phyloP scores from a whole-genome alignment of 64 coral and sea anemone genomes.

The Porites lutea region DNA sequence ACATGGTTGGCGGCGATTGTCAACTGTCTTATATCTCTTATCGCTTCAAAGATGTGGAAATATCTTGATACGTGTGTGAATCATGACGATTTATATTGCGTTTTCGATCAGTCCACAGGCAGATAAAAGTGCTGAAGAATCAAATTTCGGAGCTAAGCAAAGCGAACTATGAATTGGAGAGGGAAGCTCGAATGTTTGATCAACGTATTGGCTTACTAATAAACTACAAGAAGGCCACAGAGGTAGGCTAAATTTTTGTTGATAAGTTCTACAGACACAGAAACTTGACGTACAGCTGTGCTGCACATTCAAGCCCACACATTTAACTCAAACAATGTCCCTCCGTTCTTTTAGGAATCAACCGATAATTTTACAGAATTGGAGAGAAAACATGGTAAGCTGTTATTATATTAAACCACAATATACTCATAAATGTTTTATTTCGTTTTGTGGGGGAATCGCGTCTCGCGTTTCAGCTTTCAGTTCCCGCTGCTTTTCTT shows the following conservation, averaged over 20 bases:
- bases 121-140: constrained; percentile 81
- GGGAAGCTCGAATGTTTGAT: constrained; percentile 96
- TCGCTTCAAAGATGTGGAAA: neutral
- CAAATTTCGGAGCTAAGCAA: constrained; percentile 95
- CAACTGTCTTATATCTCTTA: neutral
- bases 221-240: constrained; percentile 90
- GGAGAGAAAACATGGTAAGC: constrained; percentile 25
- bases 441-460: neutral
- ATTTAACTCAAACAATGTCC: too few species aligned
- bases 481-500: neutral
- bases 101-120: constrained; percentile 74
- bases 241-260: constrained; percentile 40
- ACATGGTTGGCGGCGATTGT: neutral
- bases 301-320: too few species aligned
- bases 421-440: neutral
- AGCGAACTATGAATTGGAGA: constrained; percentile 96
- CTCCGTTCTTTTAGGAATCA: constrained; percentile 4
- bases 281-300: too few species aligned
- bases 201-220: constrained; percentile 93
- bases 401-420: neutral
- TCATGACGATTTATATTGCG: neutral
- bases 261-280: too few species aligned
- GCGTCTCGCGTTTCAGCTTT: neutral
- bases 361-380: constrained; percentile 14
- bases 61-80: neutral